Percentiles rank a stretch among this genome's conserved stretches.
Evolutionary conservation across 1,140 invertebrate species (phyloP).

Genomic region (Brachionus angularis): DNA sequence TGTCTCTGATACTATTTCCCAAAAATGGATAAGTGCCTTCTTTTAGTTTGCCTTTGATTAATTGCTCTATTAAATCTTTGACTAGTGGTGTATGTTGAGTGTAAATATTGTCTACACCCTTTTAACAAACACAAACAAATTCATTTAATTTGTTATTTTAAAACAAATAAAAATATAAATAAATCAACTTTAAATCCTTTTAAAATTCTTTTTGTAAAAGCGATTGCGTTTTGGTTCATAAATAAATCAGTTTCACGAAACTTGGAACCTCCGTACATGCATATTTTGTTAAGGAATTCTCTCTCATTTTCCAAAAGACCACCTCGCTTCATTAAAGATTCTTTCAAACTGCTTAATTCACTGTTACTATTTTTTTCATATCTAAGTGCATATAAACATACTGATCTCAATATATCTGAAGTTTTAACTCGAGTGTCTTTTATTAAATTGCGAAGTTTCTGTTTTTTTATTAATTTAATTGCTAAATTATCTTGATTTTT

Average conservation of each 20-base stretch:
- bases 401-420: constrained; percentile 77
- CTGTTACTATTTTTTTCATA: constrained; percentile 69
- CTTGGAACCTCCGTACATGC: constrained; percentile 76
- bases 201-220: constrained; percentile 82
- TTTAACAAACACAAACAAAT: constrained; percentile 50
- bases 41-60: constrained; percentile 78
- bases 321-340: neutral
- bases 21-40: constrained; percentile 77
- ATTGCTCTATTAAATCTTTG: constrained; percentile 77
- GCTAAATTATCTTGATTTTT: neutral
- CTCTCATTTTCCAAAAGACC: neutral
- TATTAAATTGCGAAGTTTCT: constrained; percentile 70
- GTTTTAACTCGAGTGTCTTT: constrained; percentile 68
- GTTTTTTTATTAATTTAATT: neutral
- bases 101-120: constrained; percentile 94
- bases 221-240: constrained; percentile 67
- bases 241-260: constrained; percentile 75
- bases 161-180: constrained; percentile 45
- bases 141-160: constrained; percentile 50
- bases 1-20: constrained; percentile 60
- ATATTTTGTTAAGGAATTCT: constrained; percentile 64
- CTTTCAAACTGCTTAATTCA: constrained; percentile 25
- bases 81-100: constrained; percentile 86
- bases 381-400: constrained; percentile 84
- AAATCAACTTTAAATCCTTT: constrained; percentile 73